Conservation (phyloP, 2,113 vertebrate genomes). For the Psittacula cyanocephala region DNA sequence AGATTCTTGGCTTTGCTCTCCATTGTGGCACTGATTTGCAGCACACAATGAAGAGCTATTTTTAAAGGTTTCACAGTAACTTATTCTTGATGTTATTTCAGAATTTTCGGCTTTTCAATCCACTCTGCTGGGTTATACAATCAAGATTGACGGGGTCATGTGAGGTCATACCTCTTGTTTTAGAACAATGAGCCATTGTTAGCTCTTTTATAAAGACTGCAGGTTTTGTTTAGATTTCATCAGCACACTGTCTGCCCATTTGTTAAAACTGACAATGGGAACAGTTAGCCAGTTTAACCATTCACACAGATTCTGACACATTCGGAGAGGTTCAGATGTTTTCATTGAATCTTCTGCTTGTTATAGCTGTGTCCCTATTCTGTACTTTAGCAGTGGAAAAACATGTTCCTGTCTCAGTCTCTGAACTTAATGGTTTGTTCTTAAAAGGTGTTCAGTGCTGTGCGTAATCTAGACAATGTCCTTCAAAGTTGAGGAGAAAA, state of each 20-base stretch:
- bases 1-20: background rate
- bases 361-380: background rate
- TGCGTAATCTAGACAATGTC: background rate
- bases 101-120: conserved; percentile 53
- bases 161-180: conserved; percentile 68
- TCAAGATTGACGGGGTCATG: conserved; percentile 23
- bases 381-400: background rate
- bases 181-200: conserved; percentile 72
- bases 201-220: conserved; percentile 19
- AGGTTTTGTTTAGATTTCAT: conserved; percentile 72
- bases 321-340: background rate
- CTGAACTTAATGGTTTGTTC: background rate
- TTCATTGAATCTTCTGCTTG: conserved; percentile 14
- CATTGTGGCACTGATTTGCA: background rate
- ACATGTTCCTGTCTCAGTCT: background rate
- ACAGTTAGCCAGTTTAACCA: conserved; percentile 7
- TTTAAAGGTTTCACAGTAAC: conserved; percentile 32
- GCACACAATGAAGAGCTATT: conserved; percentile 42
- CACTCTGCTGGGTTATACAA: conserved; percentile 33
- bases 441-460: background rate
- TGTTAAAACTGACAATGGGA: conserved; percentile 60
- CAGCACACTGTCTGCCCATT: conserved; percentile 56
- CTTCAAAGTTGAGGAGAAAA: background rate
- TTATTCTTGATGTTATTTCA: conserved; percentile 33
- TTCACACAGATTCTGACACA: conserved; percentile 43